Base-by-base conservation (phyloP, 2,888 invertebrate species). In the Mongoloraphidia duomilia region DNA sequence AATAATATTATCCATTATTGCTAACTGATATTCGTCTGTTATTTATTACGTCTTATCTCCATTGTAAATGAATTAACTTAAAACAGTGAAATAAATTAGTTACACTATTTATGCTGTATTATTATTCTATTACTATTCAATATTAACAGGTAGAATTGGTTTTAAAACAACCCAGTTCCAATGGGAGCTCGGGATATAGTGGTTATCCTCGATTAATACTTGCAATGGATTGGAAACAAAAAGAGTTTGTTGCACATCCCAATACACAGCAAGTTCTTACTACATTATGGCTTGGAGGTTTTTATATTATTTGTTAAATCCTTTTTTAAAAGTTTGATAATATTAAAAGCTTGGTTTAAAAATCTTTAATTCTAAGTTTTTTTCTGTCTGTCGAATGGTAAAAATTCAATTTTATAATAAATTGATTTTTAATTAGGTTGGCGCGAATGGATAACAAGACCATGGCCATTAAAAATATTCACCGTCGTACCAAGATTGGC, bases 161-260 rank as follows among this genome's bases (percentile, higher is more conserved):
- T 38, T 65, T 85, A 41, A 74, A 73, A 48, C 79, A 78, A 56
- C 69, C 66, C 3, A 60, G 67, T 13, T 75, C 75, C 3, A 60
- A 67, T 13, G 75, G 75, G 10, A 42, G 58, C 6, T 59, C 63
- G 17, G 63, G 63, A 43, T 63, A 68, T 3, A 65, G 66, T 8
- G 67, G 72, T 47, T 74, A 79, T 55, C 84, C 84, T 1, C 70
- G 84, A 47, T 67, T 85, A 9, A 70, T 81, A 34, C 68, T 82
- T 63, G 84, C 84, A 1, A 72, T 85, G 57, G 76, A 82, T 59
- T 77, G 73, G 58, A 75, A 76, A 54, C 83, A 84, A 59, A 84
- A 82, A 60, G 77, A 77, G 60, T 85, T 86, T 60, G 80, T 85
- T 0, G 82, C 84, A 5, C 84, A 85, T 65, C 79, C 83, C 1